A percentile compares a stretch with the other conserved stretches of the same genome.
These are phyloP conservation scores for Fulmarus glacialis DNA, from an alignment of 2,113 vertebrate genomes.

Conservation along the genomic window DNA sequence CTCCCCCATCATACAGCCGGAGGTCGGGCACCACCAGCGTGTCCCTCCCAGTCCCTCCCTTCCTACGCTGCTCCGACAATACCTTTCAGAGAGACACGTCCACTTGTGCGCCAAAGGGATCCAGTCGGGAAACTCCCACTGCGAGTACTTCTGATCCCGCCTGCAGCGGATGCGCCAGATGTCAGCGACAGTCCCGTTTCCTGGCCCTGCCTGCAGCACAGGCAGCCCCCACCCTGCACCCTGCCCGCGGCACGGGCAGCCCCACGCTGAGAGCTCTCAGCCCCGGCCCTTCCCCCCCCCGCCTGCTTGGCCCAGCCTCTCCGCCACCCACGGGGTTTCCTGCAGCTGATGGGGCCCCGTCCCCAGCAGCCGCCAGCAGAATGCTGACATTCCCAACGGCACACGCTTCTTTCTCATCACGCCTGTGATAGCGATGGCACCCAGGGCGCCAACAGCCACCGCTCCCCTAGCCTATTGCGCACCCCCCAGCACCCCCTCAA, in stretches of 20 bases:
- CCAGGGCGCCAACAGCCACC: not conserved
- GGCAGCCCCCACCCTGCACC: not conserved
- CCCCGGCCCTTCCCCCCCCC: not conserved
- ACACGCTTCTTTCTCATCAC: rapidly evolving
- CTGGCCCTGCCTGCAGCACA: rapidly evolving
- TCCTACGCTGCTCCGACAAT: rapidly evolving
- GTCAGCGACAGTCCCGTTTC: rapidly evolving
- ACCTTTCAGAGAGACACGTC: constrained; percentile 84
- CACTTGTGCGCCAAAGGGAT: constrained; percentile 81
- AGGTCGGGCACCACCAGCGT: rapidly evolving
- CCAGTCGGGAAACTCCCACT: constrained; percentile 91
- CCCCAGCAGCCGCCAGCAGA: not conserved
- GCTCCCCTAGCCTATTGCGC: rapidly evolving
- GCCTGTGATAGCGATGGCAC: rapidly evolving
- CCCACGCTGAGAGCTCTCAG: not conserved
- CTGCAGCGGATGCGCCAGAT: constrained; percentile 49
- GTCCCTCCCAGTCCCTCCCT: too few relatives aligned
- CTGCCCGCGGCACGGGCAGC: not conserved
- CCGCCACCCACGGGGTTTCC: not conserved
- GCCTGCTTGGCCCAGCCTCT: rapidly evolving
- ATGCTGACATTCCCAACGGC: rapidly evolving
- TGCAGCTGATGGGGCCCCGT: not conserved
- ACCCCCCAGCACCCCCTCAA: rapidly evolving
- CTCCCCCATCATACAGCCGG: not conserved
- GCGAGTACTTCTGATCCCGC: constrained; percentile 80